Base-by-base conservation (phyloP, 2,113 vertebrate genomes). In the Brachypodius melanocephalos region DNA sequence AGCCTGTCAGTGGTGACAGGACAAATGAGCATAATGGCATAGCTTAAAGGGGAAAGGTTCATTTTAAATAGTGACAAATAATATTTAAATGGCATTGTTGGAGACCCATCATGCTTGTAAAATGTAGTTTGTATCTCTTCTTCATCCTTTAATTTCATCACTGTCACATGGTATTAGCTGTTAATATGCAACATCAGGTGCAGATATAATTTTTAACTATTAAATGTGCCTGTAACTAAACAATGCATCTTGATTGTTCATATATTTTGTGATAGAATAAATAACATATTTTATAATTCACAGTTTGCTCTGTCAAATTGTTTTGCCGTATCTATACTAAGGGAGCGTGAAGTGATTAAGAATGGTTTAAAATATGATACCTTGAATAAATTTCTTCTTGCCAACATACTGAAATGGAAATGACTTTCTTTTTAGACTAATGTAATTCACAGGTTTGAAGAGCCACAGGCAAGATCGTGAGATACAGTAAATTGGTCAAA, bases 21-120 rank as follows among this genome's bases (percentile, higher is more conserved):
- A 99, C 99, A 99, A 99, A 99, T 99, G 98, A 98, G 98, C 98
- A 98, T 99, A 99, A 99, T 99, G 98, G 98, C 98, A 98, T 97
- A 98, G 98, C 98, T 98, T 98, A 98, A 99, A 99, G 98, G 98
- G 98, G 98, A 98, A 98, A 98, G 98, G 98, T 98, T 98, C 98
- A 98, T 98, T 98, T 98, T 98, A 97, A 97, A 98, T 98, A 98
- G 98, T 98, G 98, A 98, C 98, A 98, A 98, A 98, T 98, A 98
- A 98, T 97, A 99, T 98, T 98, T 99, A 99, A 99, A 98, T 98
- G 98, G 98, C 98, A 99, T 98, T 99, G 98, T 99, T 98, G 98
- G 98, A 98, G 98, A 98, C 98, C 98, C 98, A 98, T 99, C 98
- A 99, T 99, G 99, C 98, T 98, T 98, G 98, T 98, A 99, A 99